Evolutionary conservation across 2,888 invertebrate genomes (phyloP).

Genomic region (Podotricha telesiphe): DNA sequence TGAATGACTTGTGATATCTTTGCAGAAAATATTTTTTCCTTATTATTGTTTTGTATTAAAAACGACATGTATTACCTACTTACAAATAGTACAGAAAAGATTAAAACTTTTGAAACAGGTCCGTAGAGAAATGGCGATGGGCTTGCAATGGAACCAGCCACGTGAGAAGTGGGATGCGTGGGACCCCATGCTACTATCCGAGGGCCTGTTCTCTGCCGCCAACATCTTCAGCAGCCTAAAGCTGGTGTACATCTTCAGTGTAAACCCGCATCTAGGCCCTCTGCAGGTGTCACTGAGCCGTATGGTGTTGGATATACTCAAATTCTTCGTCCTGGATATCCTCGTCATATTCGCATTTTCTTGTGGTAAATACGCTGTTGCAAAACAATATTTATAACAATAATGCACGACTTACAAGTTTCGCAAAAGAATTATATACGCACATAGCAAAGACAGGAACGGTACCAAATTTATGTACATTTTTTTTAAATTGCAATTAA

Average conservation of each 20-base stretch:
- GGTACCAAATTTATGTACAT: too few species aligned
- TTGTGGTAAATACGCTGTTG: constrained; percentile 88
- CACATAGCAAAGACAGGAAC: too few species aligned
- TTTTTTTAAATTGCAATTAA: too few species aligned
- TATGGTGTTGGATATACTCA: constrained; percentile 97
- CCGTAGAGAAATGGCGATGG: constrained; percentile 87
- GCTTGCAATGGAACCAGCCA: constrained; percentile 86
- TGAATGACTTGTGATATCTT: too few species aligned
- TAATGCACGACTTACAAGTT: too few species aligned
- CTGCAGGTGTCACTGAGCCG: constrained; percentile 97
- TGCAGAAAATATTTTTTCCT: too few species aligned
- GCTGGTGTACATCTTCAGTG: constrained; percentile 98
- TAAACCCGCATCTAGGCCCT: constrained; percentile 98
- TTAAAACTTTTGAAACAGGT: constrained; percentile 83
- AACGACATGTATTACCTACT: too few species aligned
- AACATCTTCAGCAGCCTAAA: constrained; percentile 97
- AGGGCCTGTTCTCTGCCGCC: constrained; percentile 98
- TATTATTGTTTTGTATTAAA: too few species aligned
- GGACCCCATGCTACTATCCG: constrained; percentile 98
- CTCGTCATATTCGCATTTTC: constrained; percentile 97
- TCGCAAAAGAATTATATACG: too few species aligned
- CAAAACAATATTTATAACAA: neutral
- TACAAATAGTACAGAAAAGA: too few species aligned
- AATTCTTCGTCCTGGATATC: constrained; percentile 96
- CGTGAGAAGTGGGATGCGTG: constrained; percentile 98